These are phyloP conservation scores for Pseudocheirus occidentalis DNA, from an alignment of 2,797 vertebrate genomes.

Conservation along the genomic window DNA sequence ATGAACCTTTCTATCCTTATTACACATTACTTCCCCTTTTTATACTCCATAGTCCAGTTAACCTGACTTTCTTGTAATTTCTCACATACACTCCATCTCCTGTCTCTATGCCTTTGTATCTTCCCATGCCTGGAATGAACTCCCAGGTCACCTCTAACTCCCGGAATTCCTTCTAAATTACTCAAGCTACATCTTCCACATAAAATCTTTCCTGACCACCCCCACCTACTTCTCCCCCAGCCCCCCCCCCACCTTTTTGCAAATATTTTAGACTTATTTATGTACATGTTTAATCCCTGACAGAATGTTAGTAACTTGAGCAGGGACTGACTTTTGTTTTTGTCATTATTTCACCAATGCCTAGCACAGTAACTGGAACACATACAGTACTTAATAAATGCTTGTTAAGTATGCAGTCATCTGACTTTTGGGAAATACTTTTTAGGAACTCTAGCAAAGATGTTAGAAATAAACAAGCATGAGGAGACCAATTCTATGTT, in stretches of 20 bases:
- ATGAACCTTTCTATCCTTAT: not conserved
- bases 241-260: not conserved
- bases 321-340: not conserved
- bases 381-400: not conserved
- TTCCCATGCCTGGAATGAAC: not conserved
- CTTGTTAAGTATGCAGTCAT: not conserved
- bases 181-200: not conserved
- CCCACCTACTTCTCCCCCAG: not conserved
- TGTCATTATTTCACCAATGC: not conserved
- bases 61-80: not conserved
- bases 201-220: not conserved
- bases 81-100: not conserved
- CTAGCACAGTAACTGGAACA: not conserved
- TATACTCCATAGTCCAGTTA: not conserved
- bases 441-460: not conserved
- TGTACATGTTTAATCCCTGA: not conserved
- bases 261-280: not conserved
- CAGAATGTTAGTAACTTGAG: not conserved
- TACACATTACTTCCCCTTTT: not conserved
- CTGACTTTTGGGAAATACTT: not conserved
- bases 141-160: not conserved
- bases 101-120: not conserved
- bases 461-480: not conserved
- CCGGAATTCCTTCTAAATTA: not conserved
- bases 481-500: not conserved